These are phyloP conservation scores for Salmo trutta DNA, from an alignment of 2,797 vertebrate species.

Conservation along the genomic window DNA sequence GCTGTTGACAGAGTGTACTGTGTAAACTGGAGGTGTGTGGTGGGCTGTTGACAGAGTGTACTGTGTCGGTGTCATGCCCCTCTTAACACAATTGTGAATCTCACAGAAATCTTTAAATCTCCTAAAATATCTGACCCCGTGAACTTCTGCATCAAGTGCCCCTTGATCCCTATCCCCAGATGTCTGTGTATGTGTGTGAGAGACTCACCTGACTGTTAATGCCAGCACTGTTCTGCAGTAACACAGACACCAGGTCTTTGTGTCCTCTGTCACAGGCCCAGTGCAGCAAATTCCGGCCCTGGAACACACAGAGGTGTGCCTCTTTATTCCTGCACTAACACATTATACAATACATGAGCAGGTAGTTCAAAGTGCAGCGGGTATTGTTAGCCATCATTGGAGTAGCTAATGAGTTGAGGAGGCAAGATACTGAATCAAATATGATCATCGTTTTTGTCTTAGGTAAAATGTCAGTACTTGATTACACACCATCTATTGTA, in stretches of 20 bases:
- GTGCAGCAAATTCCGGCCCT: slow-evolving; percentile 92
- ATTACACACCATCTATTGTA: background rate
- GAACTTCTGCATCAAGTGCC: background rate
- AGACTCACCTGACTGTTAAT: slow-evolving; percentile 92
- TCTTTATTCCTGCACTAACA: background rate
- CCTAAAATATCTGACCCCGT: background rate
- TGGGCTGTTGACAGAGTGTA: background rate
- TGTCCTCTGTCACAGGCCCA: slow-evolving; percentile 97
- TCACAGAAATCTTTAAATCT: background rate
- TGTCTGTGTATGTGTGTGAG: slow-evolving; percentile 1
- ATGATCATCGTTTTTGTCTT: too few relatives aligned
- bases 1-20: too few relatives aligned
- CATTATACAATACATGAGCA: background rate
- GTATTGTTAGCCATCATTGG: too few relatives aligned
- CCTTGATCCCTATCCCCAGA: background rate
- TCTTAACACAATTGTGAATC: background rate
- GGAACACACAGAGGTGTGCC: slow-evolving; percentile 2
- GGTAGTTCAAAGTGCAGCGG: too few relatives aligned
- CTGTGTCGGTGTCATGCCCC: background rate
- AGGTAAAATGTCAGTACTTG: background rate
- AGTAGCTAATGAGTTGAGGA: too few relatives aligned
- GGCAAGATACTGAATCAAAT: too few relatives aligned
- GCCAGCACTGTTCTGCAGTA: slow-evolving; percentile 86
- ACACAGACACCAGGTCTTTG: slow-evolving; percentile 89
- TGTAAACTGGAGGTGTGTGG: background rate